A percentile compares a stretch with the other conserved stretches of the same genome.
These are phyloP conservation scores for Sus cebifrons DNA, from an alignment of 2,797 vertebrate species.

Conservation along the genomic window DNA sequence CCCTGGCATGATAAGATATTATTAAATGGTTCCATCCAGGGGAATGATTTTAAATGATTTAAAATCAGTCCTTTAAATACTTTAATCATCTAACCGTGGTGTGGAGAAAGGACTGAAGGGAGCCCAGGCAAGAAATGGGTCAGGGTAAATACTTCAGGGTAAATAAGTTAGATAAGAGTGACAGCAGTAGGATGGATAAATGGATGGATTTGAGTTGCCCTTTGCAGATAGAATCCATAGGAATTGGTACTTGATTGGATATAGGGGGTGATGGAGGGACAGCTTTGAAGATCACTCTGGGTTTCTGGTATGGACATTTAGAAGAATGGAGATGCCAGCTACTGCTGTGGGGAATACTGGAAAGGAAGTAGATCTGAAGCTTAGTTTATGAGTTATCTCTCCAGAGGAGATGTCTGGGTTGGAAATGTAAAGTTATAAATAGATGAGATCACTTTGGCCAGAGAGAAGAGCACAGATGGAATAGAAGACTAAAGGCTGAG, in stretches of 20 bases:
- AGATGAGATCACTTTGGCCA: background rate
- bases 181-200: background rate
- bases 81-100: background rate
- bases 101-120: background rate
- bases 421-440: background rate
- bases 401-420: background rate
- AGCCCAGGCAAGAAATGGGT: background rate
- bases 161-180: background rate
- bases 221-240: background rate
- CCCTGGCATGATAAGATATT: background rate
- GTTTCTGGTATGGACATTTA: background rate
- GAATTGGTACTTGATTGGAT: background rate
- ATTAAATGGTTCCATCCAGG: background rate
- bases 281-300: background rate
- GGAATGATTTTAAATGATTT: background rate
- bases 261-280: background rate
- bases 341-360: background rate
- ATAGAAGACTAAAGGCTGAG: background rate
- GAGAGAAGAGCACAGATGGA: background rate
- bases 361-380: background rate
- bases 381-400: constrained; percentile 18
- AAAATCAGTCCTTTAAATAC: background rate
- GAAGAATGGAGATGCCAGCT: background rate
- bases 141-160: background rate
- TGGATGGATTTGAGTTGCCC: background rate